Base-by-base conservation (phyloP, 2,113 vertebrate genomes). In the Odocoileus virginianus region DNA sequence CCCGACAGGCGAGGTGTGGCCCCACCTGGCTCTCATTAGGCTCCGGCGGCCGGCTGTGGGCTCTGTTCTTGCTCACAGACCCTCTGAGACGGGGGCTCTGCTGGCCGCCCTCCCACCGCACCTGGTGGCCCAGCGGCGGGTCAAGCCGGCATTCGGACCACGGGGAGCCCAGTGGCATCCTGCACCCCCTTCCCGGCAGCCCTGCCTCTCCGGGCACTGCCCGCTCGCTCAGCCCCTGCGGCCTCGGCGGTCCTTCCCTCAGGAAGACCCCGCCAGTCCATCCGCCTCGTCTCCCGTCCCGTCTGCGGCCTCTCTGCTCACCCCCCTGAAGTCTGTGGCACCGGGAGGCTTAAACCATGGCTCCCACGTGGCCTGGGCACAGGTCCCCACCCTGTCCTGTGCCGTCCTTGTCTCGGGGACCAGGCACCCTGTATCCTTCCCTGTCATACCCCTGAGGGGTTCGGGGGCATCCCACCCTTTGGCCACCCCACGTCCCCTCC, bases 11-110 rank as follows among this genome's bases (percentile, higher is more conserved):
- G 98, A 99, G 99, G 99, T 99, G 99, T 97, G 99, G 98, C 98
- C 97, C 98, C 98, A 98, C 99, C 99, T 99, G 99, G 99, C 99
- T 99, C 99, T 98, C 98, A 99, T 99, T 99, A 99, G 96, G 94
- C 98, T 0, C 81, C 6, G 89, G 96, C 97, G 97, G 98, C 98
- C 98, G 98, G 98, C 98, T 98, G 98, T 95, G 3, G 84, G 87
- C 78, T 98, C 98, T 98, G 98, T 97, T 99, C 99, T 98, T 99
- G 98, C 98, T 99, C 98, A 98, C 97, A 45, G 94, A 2, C 97
- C 97, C 99, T 99, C n/a, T 2, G 4, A 27, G 27, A n/a, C 52
- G 10, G 82, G 27, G 82, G 58, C 60, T 45, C 89, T 0, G 23
- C 28, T 2, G 14, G 89, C 11, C 0, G 64, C 61, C 83, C 11